Conservation (phyloP, 1,140 invertebrate genomes). For the Halyomorpha halys region DNA sequence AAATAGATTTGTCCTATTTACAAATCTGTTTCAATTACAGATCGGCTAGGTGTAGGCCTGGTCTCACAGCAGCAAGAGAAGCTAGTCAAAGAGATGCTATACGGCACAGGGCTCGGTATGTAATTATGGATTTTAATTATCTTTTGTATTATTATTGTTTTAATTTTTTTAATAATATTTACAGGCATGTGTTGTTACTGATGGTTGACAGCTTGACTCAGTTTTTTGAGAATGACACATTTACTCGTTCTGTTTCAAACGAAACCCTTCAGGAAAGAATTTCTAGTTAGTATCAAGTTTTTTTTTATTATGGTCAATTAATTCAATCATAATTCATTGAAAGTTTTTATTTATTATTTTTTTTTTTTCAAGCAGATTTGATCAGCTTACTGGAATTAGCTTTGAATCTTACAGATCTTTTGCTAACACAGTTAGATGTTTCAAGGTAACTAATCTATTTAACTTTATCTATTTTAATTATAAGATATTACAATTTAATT, state of each 20-base stretch:
- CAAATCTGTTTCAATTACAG: neutral
- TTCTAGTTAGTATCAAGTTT: conserved; percentile 23
- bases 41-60: neutral
- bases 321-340: neutral
- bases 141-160: conserved; percentile 13
- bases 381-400: conserved; percentile 36
- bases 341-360: neutral
- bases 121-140: neutral
- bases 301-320: neutral
- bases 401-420: conserved; percentile 36
- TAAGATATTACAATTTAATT: too few species aligned
- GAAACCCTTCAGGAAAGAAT: conserved; percentile 30
- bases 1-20: too few species aligned
- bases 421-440: conserved; percentile 35
- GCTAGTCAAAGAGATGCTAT: conserved; percentile 25
- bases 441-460: conserved; percentile 29
- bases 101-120: conserved; percentile 33
- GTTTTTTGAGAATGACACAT: conserved; percentile 36
- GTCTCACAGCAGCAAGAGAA: neutral
- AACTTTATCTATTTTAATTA: neutral
- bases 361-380: conserved; percentile 30
- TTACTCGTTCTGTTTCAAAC: conserved; percentile 21
- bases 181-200: conserved; percentile 34
- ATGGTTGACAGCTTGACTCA: conserved; percentile 37
- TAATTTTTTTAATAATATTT: conserved; percentile 20